Evolutionary conservation across 2,888 invertebrate genomes (phyloP), one percentile per base, ranked within the genome.

Genomic region (Aplocera efformata): DNA sequence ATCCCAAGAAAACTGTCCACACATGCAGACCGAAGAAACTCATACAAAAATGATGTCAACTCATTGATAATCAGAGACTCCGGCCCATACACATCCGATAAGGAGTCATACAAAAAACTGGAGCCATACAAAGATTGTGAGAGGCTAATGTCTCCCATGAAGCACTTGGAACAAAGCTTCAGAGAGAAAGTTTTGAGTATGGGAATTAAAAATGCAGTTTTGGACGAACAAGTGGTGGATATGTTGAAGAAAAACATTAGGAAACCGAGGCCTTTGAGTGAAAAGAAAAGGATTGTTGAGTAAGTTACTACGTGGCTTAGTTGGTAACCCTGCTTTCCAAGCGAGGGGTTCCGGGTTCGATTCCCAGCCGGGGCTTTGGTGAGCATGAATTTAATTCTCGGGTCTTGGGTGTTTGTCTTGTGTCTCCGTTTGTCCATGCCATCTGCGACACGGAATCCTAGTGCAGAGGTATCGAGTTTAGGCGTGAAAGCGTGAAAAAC

Each of bases 241-340:
- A 53, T 52, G 0, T 40, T 83, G 10, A 54, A 68, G 2, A 42
- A 40, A 1, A 69, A 48, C 24, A 68, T 81, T 0, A 64, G 41
- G 3, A 79, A 69, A 17, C 86, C 86, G 0, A 61, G 69, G 9
- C 86, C 86, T 1, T 33, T 82, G 43, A 50, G 66, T n/a, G 70
- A 51, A 5, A 83, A 81, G 42, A 72, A 54, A 46, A 72, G 58
- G 11, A 74, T 84, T 41, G 59, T 83, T 0, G 61, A 75, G 85
- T 86, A 30, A 75, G 79, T n/a, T n/a, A n/a, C n/a, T n/a, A n/a
- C n/a, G n/a, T n/a, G n/a, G n/a, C n/a, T n/a, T n/a, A n/a, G n/a
- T n/a, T n/a, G n/a, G n/a, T n/a, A n/a, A n/a, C n/a, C n/a, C n/a
- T n/a, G n/a, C n/a, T n/a, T n/a, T n/a, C n/a, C n/a, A n/a, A n/a